These are phyloP conservation scores for Archocentrus centrarchus DNA, from an alignment of 2,113 vertebrate species.

Conservation along the genomic window DNA sequence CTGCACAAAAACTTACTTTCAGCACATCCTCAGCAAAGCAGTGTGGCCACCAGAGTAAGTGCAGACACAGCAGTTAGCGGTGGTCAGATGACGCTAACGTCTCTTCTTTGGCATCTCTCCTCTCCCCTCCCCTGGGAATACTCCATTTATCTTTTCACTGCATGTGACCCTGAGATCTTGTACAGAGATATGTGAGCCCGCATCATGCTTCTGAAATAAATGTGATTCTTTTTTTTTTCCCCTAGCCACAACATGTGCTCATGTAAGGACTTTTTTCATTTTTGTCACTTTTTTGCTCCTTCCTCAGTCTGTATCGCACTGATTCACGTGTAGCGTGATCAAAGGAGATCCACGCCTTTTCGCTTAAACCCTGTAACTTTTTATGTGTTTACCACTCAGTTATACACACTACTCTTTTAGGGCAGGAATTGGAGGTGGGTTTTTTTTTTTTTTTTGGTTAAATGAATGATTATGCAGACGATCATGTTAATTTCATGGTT, in stretches of 20 bases:
- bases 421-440: background rate
- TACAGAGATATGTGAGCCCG: background rate
- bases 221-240: background rate
- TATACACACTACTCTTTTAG: background rate
- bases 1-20: background rate
- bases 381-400: background rate
- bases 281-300: background rate
- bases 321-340: constrained; percentile 5
- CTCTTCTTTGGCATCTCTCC: constrained; percentile 10
- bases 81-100: constrained; percentile 56
- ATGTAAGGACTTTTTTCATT: background rate
- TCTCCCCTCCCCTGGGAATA: constrained; percentile 25
- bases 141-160: constrained; percentile 38
- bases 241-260: background rate
- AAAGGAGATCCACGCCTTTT: background rate
- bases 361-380: background rate
- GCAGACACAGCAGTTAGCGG: constrained; percentile 57
- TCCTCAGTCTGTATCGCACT: background rate
- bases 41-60: constrained; percentile 27
- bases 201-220: background rate
- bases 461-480: background rate
- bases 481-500: background rate
- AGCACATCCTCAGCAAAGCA: constrained; percentile 9
- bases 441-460: background rate
- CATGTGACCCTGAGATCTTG: constrained; percentile 19